A percentile compares a stretch with the other conserved stretches of the same genome.
Evolutionary conservation across 2,113 vertebrate genomes (phyloP).

Genomic region (Rhinopomastus cyanomelas): DNA sequence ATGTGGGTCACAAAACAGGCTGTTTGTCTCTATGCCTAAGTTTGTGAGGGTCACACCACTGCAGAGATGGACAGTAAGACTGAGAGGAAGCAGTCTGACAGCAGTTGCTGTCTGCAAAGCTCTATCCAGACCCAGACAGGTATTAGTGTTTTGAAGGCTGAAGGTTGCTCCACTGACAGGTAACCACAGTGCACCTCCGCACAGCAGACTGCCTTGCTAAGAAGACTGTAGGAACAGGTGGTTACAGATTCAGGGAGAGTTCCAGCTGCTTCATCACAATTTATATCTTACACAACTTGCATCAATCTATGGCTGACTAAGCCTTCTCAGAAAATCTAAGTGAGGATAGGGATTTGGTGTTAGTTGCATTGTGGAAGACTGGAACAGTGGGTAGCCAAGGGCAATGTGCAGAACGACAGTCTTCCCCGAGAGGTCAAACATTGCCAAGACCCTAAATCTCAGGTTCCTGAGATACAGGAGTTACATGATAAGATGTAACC

Average conservation of each 20-base stretch:
- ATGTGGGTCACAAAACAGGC: background rate
- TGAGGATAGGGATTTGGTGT: background rate
- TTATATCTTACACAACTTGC: background rate
- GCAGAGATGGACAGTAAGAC: background rate
- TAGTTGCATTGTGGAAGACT: background rate
- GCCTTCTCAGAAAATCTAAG: background rate
- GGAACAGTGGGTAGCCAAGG: background rate
- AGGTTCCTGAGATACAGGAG: background rate
- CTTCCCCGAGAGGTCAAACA: background rate
- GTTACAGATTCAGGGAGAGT: background rate
- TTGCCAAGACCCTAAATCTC: background rate
- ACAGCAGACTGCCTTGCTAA: background rate
- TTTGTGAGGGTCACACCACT: background rate
- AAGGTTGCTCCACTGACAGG: background rate
- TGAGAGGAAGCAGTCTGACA: background rate
- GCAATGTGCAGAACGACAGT: background rate
- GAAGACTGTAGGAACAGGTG: background rate
- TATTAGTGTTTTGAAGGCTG: background rate
- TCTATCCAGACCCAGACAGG: background rate
- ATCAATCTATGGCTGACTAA: background rate
- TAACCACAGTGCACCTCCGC: background rate
- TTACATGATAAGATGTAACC: background rate
- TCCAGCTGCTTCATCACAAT: background rate
- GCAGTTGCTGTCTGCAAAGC: background rate
- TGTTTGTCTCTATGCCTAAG: background rate